Evolutionary conservation across 2,113 vertebrate species (phyloP), one percentile per base, ranked within the genome.

Genomic region (Larimichthys crocea): DNA sequence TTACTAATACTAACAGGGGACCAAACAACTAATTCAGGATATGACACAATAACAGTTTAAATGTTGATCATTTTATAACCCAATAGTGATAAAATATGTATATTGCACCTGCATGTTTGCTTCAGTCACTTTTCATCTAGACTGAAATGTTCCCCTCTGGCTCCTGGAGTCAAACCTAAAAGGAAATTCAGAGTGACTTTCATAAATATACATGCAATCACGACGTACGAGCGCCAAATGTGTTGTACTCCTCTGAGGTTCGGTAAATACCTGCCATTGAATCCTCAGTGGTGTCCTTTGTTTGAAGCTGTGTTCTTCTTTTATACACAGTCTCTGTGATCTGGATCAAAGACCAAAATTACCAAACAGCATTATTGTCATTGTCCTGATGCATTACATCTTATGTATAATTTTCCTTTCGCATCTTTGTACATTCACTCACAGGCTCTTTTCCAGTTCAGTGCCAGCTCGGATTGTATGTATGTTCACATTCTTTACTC

Each of bases 321-420:
- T 46, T 63, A n/a, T n/a, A 46, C n/a, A 29, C 62, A 16, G 22
- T 44, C 22, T 42, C 60, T 55, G 44, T 83, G 73, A 85, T 82
- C 42, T 79, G 46, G 78, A 86, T 89, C 69, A 87, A 87, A 89
- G 75, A 50, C n/a, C 2, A 8, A 44, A 14, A 81, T 78, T 62
- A 76, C 22, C 46, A 3, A 9, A 74, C 59, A 46, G 53, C 59
- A 63, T 80, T 63, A 64, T 10, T 16, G 49, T 71, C 40, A 69
- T 61, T 80, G 53, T 3, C 5, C 29, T 35, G 71, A 77, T 68
- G 69, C 71, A 57, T 75, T 31, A 44, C 24, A 24, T 49, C 57
- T 67, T 22, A 35, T 42, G 4, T 8, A 10, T 29, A 10, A 72
- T 75, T 57, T 66, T 49, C 68, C 63, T 50, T 57, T n/a, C 31